phyloP scores from a whole-genome alignment of 2,113 vertebrate species.

The Genyomyrus donnyi region DNA sequence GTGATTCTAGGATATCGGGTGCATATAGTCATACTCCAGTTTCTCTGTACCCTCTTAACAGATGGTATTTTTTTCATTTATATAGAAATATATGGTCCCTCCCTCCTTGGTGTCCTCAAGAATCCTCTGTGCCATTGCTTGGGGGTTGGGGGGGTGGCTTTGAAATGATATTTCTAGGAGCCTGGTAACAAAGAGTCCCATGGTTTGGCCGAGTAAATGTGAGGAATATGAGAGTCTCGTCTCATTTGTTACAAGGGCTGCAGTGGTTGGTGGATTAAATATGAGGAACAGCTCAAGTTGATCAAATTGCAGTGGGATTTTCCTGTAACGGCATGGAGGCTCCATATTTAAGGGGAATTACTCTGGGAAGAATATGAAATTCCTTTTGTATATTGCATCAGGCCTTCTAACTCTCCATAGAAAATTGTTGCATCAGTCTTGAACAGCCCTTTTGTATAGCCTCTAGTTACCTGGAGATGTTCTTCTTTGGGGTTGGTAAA shows the following conservation, averaged over 20 bases:
- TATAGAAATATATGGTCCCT: neutral
- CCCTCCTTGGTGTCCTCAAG: neutral
- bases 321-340: neutral
- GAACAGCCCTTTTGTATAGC: neutral
- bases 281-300: neutral
- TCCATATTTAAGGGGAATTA: neutral
- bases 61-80: neutral
- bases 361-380: neutral
- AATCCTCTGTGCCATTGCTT: neutral
- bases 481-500: neutral
- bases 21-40: neutral
- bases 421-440: neutral
- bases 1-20: neutral
- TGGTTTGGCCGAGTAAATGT: neutral
- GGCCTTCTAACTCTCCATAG: neutral
- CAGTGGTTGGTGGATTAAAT: neutral
- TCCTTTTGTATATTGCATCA: neutral
- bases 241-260: neutral
- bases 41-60: neutral
- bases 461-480: neutral
- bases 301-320: neutral
- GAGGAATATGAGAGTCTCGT: neutral
- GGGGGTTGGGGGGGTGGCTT: neutral
- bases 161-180: neutral
- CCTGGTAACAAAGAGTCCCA: neutral